Evolutionary conservation across 2,888 invertebrate genomes (phyloP).

Genomic region (Cepaea hortensis): DNA sequence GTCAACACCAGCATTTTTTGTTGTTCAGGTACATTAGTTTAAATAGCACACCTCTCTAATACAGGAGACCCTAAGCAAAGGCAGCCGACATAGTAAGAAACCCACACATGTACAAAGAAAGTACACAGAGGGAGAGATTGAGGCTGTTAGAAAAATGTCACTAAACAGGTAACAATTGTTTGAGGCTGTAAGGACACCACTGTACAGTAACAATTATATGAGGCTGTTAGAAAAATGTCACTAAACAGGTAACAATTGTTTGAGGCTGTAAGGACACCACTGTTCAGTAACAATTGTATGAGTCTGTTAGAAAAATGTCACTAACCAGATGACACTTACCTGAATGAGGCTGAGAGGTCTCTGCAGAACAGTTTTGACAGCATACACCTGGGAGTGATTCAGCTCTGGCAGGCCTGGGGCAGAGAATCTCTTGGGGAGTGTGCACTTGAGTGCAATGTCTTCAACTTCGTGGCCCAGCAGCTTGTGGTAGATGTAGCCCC

Average conservation of each 20-base stretch:
- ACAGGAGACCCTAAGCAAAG: too few species aligned
- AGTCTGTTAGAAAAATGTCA: background rate
- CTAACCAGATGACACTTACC: conserved; percentile 76
- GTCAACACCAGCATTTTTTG: too few species aligned
- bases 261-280: background rate
- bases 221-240: background rate
- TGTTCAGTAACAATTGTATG: background rate
- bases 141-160: background rate
- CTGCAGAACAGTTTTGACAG: conserved; percentile 97
- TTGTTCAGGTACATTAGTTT: too few species aligned
- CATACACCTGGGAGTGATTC: conserved; percentile 96
- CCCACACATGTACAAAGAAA: too few species aligned
- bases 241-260: too few species aligned
- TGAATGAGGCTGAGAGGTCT: conserved; percentile 97
- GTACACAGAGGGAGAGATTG: background rate
- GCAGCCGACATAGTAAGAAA: too few species aligned
- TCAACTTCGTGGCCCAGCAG: conserved; percentile 88
- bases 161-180: too few species aligned
- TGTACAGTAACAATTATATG: background rate
- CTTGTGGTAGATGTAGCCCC: conserved; percentile 98
- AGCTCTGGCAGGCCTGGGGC: conserved; percentile 98
- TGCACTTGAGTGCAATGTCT: conserved; percentile 92
- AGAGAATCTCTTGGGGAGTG: conserved; percentile 95
- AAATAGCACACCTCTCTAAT: too few species aligned
- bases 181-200: background rate